phyloP scores from a whole-genome alignment of 2,113 vertebrate genomes.

The Strigops habroptila region DNA sequence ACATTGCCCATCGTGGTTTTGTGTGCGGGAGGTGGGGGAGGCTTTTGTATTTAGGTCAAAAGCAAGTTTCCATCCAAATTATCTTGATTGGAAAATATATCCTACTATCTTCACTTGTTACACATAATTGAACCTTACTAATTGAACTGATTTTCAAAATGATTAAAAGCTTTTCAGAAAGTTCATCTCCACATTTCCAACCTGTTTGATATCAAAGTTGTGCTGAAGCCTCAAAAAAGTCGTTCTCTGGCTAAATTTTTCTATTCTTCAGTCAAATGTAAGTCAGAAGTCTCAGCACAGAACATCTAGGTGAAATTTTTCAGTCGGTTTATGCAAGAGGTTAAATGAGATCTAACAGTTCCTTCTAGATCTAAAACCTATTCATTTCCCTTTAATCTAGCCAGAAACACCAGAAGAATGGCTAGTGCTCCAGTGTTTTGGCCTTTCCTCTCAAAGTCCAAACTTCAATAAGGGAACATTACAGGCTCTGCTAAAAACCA shows the following conservation, averaged over 20 bases:
- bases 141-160: not conserved
- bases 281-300: not conserved
- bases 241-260: not conserved
- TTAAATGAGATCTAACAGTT: constrained; percentile 3
- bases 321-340: constrained; percentile 8
- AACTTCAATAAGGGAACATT: constrained; percentile 9
- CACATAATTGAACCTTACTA: not conserved
- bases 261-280: not conserved
- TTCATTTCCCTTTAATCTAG: constrained; percentile 2
- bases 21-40: rapidly evolving
- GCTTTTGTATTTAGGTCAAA: not conserved
- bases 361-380: constrained; percentile 18
- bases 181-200: not conserved
- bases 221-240: not conserved
- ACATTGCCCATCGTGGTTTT: not conserved
- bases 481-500: not conserved
- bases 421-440: not conserved
- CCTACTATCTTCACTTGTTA: not conserved
- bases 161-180: not conserved
- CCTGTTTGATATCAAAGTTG: not conserved
- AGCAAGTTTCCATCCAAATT: not conserved
- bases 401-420: not conserved
- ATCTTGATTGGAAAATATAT: not conserved
- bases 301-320: not conserved
- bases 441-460: not conserved